Evolutionary conservation across 2,888 invertebrate species (phyloP).

Genomic region (Allophyes oxyacanthae): DNA sequence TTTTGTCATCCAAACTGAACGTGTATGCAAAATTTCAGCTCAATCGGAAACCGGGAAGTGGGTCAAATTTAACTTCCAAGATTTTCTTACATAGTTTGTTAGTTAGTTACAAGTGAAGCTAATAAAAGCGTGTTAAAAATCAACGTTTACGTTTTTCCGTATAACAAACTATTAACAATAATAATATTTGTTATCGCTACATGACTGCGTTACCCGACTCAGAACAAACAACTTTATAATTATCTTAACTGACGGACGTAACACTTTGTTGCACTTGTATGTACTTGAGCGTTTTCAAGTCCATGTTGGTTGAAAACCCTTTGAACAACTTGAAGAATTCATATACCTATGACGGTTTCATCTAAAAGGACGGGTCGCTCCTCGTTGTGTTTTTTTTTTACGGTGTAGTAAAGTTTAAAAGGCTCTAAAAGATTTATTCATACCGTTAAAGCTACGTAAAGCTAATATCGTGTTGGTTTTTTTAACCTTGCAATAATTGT

Average conservation of each 20-base stretch:
- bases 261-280: slow-evolving; percentile 1
- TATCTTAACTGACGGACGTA: not conserved
- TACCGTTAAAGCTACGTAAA: slow-evolving; percentile 10
- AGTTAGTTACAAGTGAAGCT: no score
- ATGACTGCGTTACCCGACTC: slow-evolving; percentile 8
- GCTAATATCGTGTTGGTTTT: not conserved
- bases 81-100: no score
- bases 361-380: not conserved
- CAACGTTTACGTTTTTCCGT: not conserved
- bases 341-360: no score
- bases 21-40: no score
- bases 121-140: no score
- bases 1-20: no score
- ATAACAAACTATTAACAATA: slow-evolving; percentile 17
- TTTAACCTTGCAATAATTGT: slow-evolving; percentile 5
- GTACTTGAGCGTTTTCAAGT: not conserved
- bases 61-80: no score
- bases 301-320: not conserved
- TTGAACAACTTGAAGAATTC: not conserved
- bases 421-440: slow-evolving; percentile 37
- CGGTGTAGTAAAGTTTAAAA: slow-evolving; percentile 19
- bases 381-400: slow-evolving; percentile 22
- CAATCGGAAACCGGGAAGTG: no score
- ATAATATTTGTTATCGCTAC: slow-evolving; percentile 24
- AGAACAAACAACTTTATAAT: slow-evolving; percentile 8